Evolutionary conservation across 1,140 invertebrate genomes (phyloP), one percentile per base, ranked within the genome.

Genomic region (Apis dorsata): DNA sequence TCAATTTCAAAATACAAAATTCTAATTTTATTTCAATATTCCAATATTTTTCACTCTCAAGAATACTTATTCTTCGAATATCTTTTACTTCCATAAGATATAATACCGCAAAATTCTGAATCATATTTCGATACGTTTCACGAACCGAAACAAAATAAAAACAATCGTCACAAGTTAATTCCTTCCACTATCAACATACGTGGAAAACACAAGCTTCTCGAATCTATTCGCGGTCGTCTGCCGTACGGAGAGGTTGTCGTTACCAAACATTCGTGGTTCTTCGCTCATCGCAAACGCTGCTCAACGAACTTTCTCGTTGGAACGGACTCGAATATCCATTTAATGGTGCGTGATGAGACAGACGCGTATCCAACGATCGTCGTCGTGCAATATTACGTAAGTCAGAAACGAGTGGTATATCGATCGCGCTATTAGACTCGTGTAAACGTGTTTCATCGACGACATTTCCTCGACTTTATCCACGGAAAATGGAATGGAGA

Each of bases 371-470:
- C 49, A 49, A 24, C 8, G 70, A 44, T 74, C 11, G 34, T 53
- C 65, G 60, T 51, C 57, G 59, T 80, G 70, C 71, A 57, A 81
- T 72, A 81, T 74, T 74, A 81, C 71, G 51, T 75, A 81, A 74
- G 51, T 62, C 19, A 44, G 71, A 44, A 66, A 81, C 74, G 71
- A 44, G 24, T 71, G 44, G 71, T 28, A 21, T 74, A 81, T 81
- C 79, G 79, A 81, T 81, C 79, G 79, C 12, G 19, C 71, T 60
- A 65, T 75, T 75, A 75, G 62, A 81, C 60, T 34, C 28, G 71
- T 74, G 71, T 59, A 81, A 81, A 74, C 79, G 75, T 81, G 79
- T 74, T 74, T 74, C 70, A 66, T 66, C 53, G 62, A 51, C 70
- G 70, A 65, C 71, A 60, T 66, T 66, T 21, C 59, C 62, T 28